Evolutionary conservation across 2,797 vertebrate species (phyloP), one percentile per base, ranked within the genome.

Genomic region (Xiphophorus birchmanni): DNA sequence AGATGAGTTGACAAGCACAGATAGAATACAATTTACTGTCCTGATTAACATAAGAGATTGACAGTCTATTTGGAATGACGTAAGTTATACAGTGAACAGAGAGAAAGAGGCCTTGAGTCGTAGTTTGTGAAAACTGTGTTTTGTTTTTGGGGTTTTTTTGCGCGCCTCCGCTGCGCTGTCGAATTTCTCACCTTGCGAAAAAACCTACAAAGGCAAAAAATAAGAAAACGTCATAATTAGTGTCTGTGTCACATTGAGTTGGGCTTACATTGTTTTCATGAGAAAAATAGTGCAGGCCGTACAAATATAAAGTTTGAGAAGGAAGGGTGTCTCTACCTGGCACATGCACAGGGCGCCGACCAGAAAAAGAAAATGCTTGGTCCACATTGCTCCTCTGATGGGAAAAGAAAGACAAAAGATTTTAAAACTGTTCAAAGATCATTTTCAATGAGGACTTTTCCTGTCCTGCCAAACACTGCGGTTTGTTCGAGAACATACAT

Each of bases 371-470:
- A 90, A 58, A 18, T 71, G 3, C 23, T 35, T 84, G 82, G 65
- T 74, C 80, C 3, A 58, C 93, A 94, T 95, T 77, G 37, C 92
- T 72, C 15, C 6, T 81, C 81, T 91, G 54, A 4, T 37, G 69
- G 7, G 7, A 45, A 45, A 71, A 48, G n/a, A 60, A 79, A 80
- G 8, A 47, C 11, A 32, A 74, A 0, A 29, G 5, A 47, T 32
- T 17, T 17, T 6, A 26, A 69, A 26, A 45, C n/a, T 44, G 11
- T 2, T 32, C n/a, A 12, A 26, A 71, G 26, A 6, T 23, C 1
- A 2, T 32, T 35, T 74, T 12, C 10, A 23, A 37, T 6, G 1
- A 11, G 13, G n/a, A 13, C 10, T 48, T 1, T 21, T 50, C 18
- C 18, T 23, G 45, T 35, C 47, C 29, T 37, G 45, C 21, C 17